phyloP scores from a whole-genome alignment of 37 sponge, comb jelly and placozoan species.

The Mnemiopsis leidyi region DNA sequence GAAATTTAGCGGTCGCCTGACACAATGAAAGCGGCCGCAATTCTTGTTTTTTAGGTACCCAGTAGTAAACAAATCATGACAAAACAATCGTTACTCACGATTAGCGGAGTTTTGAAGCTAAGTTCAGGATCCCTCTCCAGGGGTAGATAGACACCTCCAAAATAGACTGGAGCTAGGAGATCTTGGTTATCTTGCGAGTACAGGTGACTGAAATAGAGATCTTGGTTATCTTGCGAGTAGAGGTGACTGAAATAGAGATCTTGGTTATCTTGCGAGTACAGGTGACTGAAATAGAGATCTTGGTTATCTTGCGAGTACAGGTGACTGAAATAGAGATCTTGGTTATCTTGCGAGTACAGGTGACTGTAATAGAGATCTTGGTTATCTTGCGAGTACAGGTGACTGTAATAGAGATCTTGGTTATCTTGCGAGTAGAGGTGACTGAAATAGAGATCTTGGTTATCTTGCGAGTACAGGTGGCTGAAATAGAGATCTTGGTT shows the following conservation, averaged over 20 bases:
- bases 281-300: constrained; percentile 64
- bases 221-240: background rate
- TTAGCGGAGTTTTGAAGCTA: constrained; percentile 87
- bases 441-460: background rate
- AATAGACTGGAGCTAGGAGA: constrained; percentile 87
- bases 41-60: too few relatives aligned
- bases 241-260: constrained; percentile 66
- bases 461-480: background rate
- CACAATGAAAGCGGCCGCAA: too few relatives aligned
- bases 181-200: constrained; percentile 71
- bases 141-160: constrained; percentile 94
- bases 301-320: constrained; percentile 69
- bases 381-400: constrained; percentile 65
- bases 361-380: constrained; percentile 69
- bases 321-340: constrained; percentile 2
- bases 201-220: constrained; percentile 18
- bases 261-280: constrained; percentile 68
- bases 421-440: constrained; percentile 66
- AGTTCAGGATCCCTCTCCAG: constrained; percentile 76
- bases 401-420: constrained; percentile 68
- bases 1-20: too few relatives aligned
- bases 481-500: constrained; percentile 70
- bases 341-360: background rate
- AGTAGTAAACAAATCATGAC: too few relatives aligned
- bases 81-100: too few relatives aligned